These are phyloP conservation scores for Capricornis sumatraensis DNA, from an alignment of 2,113 vertebrate genomes.

Conservation along the genomic window DNA sequence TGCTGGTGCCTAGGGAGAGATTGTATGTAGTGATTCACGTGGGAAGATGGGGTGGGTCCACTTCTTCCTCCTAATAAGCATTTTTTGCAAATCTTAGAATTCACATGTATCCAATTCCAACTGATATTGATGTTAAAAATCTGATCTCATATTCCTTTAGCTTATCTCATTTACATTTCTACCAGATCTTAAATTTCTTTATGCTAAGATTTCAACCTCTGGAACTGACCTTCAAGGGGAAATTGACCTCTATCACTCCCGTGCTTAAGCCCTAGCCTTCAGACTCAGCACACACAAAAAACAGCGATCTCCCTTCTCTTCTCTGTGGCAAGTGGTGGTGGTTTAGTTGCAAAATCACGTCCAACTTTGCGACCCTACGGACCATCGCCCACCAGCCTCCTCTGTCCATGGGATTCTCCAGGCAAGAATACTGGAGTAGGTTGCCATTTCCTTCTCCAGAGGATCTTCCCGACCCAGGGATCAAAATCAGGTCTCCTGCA, in stretches of 20 bases:
- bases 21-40: not conserved
- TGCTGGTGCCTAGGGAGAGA: not conserved
- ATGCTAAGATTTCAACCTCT: not conserved
- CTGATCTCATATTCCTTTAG: not conserved
- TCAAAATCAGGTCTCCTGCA: not conserved
- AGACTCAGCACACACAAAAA: not conserved
- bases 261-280: not conserved
- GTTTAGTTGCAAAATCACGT: not conserved
- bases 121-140: not conserved
- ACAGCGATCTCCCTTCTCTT: not conserved
- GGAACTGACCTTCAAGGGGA: not conserved
- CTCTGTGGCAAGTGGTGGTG: not conserved
- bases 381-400: not conserved
- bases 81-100: not conserved
- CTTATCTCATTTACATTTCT: not conserved
- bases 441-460: not conserved
- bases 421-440: not conserved
- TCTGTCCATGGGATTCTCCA: not conserved
- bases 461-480: not conserved
- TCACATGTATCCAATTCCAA: not conserved
- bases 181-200: not conserved
- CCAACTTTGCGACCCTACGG: accelerated
- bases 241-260: too few species aligned
- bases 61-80: not conserved
- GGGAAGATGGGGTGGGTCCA: accelerated